These are phyloP conservation scores for Lithophane ornitopus DNA, from an alignment of 2,888 invertebrate genomes.

Conservation along the genomic window DNA sequence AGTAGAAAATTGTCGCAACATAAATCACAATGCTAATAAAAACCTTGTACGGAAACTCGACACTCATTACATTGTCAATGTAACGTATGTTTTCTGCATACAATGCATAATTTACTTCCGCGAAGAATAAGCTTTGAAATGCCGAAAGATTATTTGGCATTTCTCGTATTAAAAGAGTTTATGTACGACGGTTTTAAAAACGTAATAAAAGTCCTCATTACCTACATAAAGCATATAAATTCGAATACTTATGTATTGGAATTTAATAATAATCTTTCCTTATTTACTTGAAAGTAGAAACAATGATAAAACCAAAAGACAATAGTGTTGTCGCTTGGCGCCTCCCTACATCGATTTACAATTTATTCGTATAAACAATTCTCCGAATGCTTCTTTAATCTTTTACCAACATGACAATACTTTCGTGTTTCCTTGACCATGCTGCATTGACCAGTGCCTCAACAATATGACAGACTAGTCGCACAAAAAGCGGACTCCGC, in stretches of 20 bases:
- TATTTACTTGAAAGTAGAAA: constrained; percentile 10
- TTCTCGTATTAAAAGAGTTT: constrained; percentile 14
- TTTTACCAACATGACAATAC: constrained; percentile 47
- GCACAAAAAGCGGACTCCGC: constrained; percentile 26
- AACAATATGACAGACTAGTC: constrained; percentile 33
- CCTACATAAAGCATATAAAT: constrained; percentile 20
- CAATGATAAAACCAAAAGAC: constrained; percentile 25
- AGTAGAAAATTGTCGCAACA: constrained; percentile 25
- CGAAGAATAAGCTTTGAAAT: constrained; percentile 47
- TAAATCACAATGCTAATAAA: constrained; percentile 46
- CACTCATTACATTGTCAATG: constrained; percentile 58
- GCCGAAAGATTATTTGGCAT: constrained; percentile 41
- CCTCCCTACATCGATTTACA: constrained; percentile 20
- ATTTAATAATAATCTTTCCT: constrained; percentile 10
- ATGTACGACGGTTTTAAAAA: constrained; percentile 11
- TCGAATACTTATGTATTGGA: not conserved
- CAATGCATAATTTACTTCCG: constrained; percentile 59
- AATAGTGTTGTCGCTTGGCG: constrained; percentile 30
- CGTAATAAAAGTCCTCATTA: constrained; percentile 2
- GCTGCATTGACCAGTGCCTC: constrained; percentile 17
- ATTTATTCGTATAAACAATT: constrained; percentile 1
- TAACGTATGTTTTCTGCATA: constrained; percentile 47
- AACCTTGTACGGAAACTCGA: constrained; percentile 53
- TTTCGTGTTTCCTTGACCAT: constrained; percentile 56
- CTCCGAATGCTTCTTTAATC: constrained; percentile 27